Percentiles rank a stretch among this genome's conserved stretches.
Conservation (phyloP, 1,140 invertebrate species). For the Temnothorax longispinosus region DNA sequence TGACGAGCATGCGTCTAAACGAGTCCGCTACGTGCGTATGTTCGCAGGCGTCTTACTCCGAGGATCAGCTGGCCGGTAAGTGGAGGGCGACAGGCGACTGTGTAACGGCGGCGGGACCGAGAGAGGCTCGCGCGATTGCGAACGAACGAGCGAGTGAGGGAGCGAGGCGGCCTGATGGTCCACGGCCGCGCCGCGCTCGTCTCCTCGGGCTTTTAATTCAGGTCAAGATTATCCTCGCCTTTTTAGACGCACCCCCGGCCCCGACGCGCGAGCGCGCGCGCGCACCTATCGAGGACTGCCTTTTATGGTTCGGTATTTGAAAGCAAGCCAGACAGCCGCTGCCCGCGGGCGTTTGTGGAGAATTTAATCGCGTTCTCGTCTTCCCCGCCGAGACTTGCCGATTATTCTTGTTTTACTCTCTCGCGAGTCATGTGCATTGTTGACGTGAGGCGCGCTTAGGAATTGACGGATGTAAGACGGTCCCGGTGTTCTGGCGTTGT, state of each 20-base stretch:
- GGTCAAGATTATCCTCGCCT: slow-evolving; percentile 84
- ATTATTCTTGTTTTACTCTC: slow-evolving; percentile 33
- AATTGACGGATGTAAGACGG: background rate
- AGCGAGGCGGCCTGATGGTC: slow-evolving; percentile 78
- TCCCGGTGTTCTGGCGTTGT: background rate
- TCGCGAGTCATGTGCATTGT: background rate
- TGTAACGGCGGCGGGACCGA: slow-evolving; percentile 58
- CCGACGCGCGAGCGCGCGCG: slow-evolving; percentile 66
- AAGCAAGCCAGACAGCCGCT: background rate
- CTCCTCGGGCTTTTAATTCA: slow-evolving; percentile 79
- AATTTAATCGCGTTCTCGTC: slow-evolving; percentile 23
- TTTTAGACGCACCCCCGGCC: slow-evolving; percentile 80
- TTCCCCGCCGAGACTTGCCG: background rate
- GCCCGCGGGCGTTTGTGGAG: background rate
- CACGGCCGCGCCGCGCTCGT: slow-evolving; percentile 65
- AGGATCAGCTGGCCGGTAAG: slow-evolving; percentile 96
- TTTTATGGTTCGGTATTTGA: slow-evolving; percentile 82
- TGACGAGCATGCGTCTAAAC: slow-evolving; percentile 31
- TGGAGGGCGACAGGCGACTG: slow-evolving; percentile 78
- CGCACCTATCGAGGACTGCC: slow-evolving; percentile 76
- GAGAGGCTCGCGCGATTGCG: slow-evolving; percentile 45
- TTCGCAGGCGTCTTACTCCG: slow-evolving; percentile 92
- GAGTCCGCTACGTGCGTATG: slow-evolving; percentile 40
- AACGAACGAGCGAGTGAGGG: slow-evolving; percentile 69
- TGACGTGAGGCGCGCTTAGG: background rate